Conservation (phyloP, 2,797 vertebrate species). For the Loris lydekkerianus region DNA sequence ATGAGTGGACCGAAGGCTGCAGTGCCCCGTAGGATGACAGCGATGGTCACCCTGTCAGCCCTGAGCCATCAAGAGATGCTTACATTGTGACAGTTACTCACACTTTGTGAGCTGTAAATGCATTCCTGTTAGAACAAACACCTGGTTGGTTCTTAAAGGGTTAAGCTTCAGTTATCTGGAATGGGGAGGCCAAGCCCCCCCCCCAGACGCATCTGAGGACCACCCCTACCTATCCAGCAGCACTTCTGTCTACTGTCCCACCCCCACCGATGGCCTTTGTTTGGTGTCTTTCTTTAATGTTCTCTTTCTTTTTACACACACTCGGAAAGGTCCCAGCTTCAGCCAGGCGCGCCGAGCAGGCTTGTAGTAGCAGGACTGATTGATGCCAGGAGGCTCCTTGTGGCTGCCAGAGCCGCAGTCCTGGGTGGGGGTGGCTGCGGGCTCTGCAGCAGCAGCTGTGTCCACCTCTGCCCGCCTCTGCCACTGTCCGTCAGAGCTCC, state of each 20-base stretch:
- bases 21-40: not conserved
- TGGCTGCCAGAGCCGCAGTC: slow-evolving; percentile 73
- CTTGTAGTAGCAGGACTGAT: slow-evolving; percentile 64
- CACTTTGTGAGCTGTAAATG: accelerated
- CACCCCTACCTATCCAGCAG: accelerated
- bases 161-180: not conserved
- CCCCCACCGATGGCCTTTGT: not conserved
- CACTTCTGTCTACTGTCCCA: not conserved
- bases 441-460: not conserved
- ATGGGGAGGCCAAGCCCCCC: not conserved
- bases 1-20: accelerated
- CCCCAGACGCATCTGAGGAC: not conserved
- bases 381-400: slow-evolving; percentile 54
- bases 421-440: slow-evolving; percentile 63
- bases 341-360: slow-evolving; percentile 48
- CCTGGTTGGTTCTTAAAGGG: not conserved
- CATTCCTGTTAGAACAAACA: not conserved
- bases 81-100: not conserved
- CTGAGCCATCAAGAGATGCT: not conserved
- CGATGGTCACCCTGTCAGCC: not conserved
- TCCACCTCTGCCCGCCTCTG: not conserved
- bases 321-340: not conserved
- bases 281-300: not conserved
- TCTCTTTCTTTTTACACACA: not conserved
- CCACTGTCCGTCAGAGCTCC: not conserved